A percentile compares a stretch with the other conserved stretches of the same genome.
Conservation (phyloP, 2,113 vertebrate species). For the Corythornis madagascariensis region DNA sequence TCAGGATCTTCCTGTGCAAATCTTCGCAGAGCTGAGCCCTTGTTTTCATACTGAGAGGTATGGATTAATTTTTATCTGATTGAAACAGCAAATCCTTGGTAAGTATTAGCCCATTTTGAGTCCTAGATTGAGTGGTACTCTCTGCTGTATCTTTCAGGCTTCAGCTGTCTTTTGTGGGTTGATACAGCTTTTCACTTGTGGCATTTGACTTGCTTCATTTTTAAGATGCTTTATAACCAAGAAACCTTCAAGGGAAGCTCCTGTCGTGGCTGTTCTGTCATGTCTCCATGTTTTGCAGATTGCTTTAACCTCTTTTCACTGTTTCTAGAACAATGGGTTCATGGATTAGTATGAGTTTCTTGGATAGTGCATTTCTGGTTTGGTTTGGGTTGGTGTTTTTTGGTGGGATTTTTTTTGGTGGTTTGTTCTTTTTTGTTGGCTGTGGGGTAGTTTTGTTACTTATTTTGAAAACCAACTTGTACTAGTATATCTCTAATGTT, state of each 20-base stretch:
- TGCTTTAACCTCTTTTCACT: background rate
- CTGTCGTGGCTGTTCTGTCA: background rate
- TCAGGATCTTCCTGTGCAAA: background rate
- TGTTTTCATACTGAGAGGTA: background rate
- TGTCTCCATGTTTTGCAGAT: background rate
- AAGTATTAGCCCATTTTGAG: background rate
- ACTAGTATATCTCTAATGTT: background rate
- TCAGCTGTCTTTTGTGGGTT: background rate
- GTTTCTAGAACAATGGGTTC: background rate
- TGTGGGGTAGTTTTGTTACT: background rate
- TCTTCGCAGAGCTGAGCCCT: background rate
- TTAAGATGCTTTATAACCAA: background rate
- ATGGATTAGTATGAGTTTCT: background rate
- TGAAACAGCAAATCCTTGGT: background rate
- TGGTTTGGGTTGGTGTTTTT: no score
- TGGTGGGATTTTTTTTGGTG: background rate
- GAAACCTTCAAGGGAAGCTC: background rate
- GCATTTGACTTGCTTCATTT: background rate
- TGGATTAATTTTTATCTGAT: background rate
- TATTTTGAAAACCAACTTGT: background rate
- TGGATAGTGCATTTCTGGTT: background rate
- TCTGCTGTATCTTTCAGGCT: background rate
- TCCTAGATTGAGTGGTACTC: background rate
- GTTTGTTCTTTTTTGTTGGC: no score
- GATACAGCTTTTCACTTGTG: background rate